These are phyloP conservation scores for Mesorhabditis belari DNA, from an alignment of 2,888 invertebrate genomes.

Conservation along the genomic window DNA sequence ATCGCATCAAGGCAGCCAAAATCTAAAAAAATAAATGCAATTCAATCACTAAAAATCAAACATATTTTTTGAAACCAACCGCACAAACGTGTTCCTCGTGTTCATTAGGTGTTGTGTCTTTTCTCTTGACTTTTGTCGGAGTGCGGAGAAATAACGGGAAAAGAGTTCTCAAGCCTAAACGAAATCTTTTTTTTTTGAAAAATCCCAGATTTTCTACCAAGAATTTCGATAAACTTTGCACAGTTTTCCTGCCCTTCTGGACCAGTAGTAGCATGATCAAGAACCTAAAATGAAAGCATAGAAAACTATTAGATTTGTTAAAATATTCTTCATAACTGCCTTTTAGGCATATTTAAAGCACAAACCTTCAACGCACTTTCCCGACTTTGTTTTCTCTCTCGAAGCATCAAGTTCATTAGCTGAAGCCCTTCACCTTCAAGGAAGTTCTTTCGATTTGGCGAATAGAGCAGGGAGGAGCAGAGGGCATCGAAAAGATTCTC, in stretches of 20 bases:
- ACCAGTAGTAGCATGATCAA: conserved; percentile 94
- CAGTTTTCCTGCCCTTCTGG: conserved; percentile 82
- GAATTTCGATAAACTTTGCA: conserved; percentile 92
- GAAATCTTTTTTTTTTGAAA: not conserved
- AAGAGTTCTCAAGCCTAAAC: conserved; percentile 76
- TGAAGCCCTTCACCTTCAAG: conserved; percentile 93
- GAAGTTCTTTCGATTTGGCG: conserved; percentile 78
- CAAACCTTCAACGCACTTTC: conserved; percentile 81
- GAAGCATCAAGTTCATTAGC: conserved; percentile 96
- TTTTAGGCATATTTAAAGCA: too few relatives aligned
- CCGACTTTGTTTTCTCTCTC: conserved; percentile 90
- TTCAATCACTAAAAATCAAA: conserved; percentile 62
- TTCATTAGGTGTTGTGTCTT: conserved; percentile 54
- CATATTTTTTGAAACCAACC: conserved; percentile 13
- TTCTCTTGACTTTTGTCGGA: conserved; percentile 72
- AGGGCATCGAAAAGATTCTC: conserved; percentile 93
- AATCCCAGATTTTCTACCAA: conserved; percentile 58
- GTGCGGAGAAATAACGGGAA: conserved; percentile 99
- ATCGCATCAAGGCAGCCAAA: conserved; percentile 82
- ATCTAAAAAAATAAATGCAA: conserved; percentile 22
- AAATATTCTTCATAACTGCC: not conserved
- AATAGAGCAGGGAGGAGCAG: conserved; percentile 83
- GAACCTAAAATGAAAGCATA: conserved; percentile 30
- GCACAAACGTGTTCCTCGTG: conserved; percentile 74
- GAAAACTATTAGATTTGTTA: not conserved